These are phyloP conservation scores for Nymphalis io DNA, from an alignment of 1,140 invertebrate species.

Conservation along the genomic window DNA sequence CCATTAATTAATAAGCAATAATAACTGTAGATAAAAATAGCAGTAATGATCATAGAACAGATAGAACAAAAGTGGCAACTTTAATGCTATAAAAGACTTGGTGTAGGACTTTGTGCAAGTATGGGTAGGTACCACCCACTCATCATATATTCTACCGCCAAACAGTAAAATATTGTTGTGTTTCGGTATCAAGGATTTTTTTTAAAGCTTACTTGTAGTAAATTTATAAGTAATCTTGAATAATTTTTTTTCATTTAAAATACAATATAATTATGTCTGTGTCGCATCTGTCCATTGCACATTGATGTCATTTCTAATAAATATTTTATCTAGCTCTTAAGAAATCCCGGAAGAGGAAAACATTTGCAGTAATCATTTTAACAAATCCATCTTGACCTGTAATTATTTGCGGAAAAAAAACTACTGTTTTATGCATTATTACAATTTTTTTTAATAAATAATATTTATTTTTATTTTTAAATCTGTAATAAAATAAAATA, in stretches of 20 bases:
- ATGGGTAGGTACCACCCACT: no score
- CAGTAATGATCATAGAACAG: constrained; percentile 8
- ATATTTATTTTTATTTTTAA: no score
- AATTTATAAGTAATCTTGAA: no score
- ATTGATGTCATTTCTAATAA: constrained; percentile 6
- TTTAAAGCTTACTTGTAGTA: no score
- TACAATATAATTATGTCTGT: not conserved
- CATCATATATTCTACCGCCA: no score
- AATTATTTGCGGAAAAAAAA: not conserved
- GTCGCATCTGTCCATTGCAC: not conserved
- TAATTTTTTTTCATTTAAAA: not conserved
- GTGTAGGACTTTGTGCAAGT: no score
- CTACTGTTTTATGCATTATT: not conserved
- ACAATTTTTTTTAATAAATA: no score
- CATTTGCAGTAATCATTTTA: not conserved
- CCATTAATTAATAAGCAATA: constrained; percentile 47
- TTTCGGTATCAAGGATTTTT: no score
- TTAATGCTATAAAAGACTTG: not conserved
- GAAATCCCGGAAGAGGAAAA: constrained; percentile 12
- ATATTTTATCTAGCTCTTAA: not conserved
- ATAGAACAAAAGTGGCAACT: not conserved
- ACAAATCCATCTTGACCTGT: constrained; percentile 2
- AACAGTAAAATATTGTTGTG: no score
- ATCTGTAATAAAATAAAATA: no score
- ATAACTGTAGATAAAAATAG: constrained; percentile 41